A percentile compares a stretch with the other conserved stretches of the same genome.
These are phyloP conservation scores for Nesoenas mayeri DNA, from an alignment of 2,113 vertebrate species.

Conservation along the genomic window DNA sequence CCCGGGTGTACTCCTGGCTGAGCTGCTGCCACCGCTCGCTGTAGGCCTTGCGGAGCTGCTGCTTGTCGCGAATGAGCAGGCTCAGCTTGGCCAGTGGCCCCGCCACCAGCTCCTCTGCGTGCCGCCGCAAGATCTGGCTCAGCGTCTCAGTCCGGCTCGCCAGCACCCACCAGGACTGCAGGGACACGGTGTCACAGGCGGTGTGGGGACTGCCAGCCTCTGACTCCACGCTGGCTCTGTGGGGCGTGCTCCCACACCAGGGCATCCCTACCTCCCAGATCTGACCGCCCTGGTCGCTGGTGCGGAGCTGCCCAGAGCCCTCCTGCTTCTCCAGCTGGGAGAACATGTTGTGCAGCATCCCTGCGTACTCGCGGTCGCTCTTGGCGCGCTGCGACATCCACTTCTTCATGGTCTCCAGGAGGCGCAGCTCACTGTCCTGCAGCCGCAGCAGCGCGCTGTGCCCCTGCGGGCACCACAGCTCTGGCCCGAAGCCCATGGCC, in stretches of 20 bases:
- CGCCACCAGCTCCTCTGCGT: slow-evolving; percentile 83
- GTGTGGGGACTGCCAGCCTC: rapidly evolving
- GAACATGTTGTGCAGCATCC: slow-evolving; percentile 90
- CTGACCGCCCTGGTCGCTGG: slow-evolving; percentile 71
- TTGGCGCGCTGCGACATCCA: slow-evolving; percentile 94
- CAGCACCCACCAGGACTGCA: slow-evolving; percentile 88
- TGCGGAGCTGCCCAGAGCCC: slow-evolving; percentile 63
- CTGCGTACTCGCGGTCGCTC: slow-evolving; percentile 90
- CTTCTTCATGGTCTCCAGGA: slow-evolving; percentile 95
- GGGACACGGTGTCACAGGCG: too few relatives aligned
- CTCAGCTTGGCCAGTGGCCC: slow-evolving; percentile 92
- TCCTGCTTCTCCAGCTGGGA: slow-evolving; percentile 83
- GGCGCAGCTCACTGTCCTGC: slow-evolving; percentile 90
- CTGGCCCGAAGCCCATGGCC: slow-evolving; percentile 87
- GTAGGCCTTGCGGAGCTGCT: slow-evolving; percentile 89
- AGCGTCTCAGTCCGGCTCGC: slow-evolving; percentile 85
- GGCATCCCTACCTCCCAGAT: background rate
- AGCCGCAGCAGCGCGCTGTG: slow-evolving; percentile 84
- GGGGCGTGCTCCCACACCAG: rapidly evolving
- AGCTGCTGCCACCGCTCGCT: slow-evolving; percentile 89
- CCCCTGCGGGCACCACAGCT: slow-evolving; percentile 86
- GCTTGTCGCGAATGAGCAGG: slow-evolving; percentile 91
- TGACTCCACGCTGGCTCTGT: rapidly evolving
- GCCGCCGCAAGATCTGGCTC: slow-evolving; percentile 86
- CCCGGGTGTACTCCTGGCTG: slow-evolving; percentile 86